Base-by-base conservation (phyloP, 2,888 invertebrate genomes). In the Pocota personata region DNA sequence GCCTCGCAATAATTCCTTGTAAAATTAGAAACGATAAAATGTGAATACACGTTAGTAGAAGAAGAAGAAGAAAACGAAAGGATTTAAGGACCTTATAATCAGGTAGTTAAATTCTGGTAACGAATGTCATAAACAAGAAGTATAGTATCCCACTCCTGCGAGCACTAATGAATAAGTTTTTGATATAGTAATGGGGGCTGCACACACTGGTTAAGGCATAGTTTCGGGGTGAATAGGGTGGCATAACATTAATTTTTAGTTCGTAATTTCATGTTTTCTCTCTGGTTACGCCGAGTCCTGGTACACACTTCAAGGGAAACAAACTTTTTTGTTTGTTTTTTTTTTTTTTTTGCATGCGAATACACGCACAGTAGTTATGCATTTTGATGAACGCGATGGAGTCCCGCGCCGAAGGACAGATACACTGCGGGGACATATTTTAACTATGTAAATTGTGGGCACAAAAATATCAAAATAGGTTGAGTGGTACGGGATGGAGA, bases 71-170 rank as follows among this genome's bases (percentile, higher is more conserved):
- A 64, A 71, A 77, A 52, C 82, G 82, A 86, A 86, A 86, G 86
- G 86, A 86, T 86, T 86, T 86, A 86, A 86, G 86, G 86, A 86
- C 86, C 86, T 86, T 77, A 86, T 86, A 86, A 86, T 86, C 82
- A 86, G 82, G 86, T 82, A 72, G 86, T 86, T 86, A 86, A 86
- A 86, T 86, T 86, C 86, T 48, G 48, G 66, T 71, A 84, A 72
- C 82, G 76, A 86, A 86, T 77, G 86, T 67, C 86, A 52, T 86
- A 86, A 86, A 86, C 82, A 82, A 82, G 82, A 55, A 78, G 83
- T 48, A 71, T 57, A 3, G 35, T 2, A 12, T 8, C 37, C n/a
- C 48, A 16, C 16, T 12, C 21, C 35, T 48, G 30, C 21, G 43
- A 30, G n/a, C 7, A 62, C 80, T 80, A 86, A 86, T 82, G 86